Percentiles rank a stretch among this genome's conserved stretches.
phyloP scores from a whole-genome alignment of 2,113 vertebrate genomes.

The Struthidea cinerea region DNA sequence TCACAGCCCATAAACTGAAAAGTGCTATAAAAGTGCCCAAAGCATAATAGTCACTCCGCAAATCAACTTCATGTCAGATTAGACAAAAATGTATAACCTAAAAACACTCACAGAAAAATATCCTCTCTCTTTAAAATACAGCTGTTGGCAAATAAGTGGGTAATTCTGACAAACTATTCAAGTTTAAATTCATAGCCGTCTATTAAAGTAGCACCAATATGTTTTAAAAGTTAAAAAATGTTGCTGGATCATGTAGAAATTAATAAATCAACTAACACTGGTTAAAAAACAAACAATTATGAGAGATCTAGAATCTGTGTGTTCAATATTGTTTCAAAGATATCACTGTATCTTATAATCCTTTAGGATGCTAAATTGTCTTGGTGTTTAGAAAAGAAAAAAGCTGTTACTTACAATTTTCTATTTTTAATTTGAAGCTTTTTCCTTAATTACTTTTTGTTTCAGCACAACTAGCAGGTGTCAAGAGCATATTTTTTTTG shows the following conservation, averaged over 20 bases:
- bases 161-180: background rate
- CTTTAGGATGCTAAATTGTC: background rate
- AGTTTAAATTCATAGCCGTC: background rate
- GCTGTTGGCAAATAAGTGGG: background rate
- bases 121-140: background rate
- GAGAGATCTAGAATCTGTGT: background rate
- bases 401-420: background rate
- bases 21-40: background rate
- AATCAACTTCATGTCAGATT: background rate
- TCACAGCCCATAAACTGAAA: conserved; percentile 22
- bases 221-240: background rate
- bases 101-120: background rate
- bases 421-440: background rate
- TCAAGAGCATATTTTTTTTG: background rate
- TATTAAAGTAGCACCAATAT: background rate
- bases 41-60: background rate
- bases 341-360: background rate
- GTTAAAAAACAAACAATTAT: background rate
- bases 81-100: background rate
- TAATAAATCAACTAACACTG: background rate
- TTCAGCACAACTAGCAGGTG: background rate
- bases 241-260: background rate
- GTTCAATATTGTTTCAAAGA: background rate
- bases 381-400: background rate
- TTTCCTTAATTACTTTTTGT: background rate